Base-by-base conservation (phyloP, 2,888 invertebrate species). In the Tachina fera region DNA sequence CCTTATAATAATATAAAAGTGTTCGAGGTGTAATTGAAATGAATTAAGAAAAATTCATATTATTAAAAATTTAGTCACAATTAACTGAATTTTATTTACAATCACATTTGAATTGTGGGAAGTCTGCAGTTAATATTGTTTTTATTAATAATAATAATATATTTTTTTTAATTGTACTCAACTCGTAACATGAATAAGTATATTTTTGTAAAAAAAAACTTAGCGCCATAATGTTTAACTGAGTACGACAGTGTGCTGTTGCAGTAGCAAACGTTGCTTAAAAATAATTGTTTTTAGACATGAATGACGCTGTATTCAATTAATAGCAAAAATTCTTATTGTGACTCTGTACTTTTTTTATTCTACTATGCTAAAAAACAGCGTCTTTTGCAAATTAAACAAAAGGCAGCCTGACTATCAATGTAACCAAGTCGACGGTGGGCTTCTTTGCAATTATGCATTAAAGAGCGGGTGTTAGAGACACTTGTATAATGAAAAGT, bases 401-500 rank as follows among this genome's bases (percentile, higher is more conserved):
- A 61, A 74, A 19, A 31, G 6, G 6, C 31, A 19, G 41, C 41
- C 41, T 47, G 41, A 19, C 47, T 60, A 31, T 39, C 39, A 19
- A 14, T 22, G 43, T 1, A n/a, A 39, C 13, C 11, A n/a, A 39
- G 22, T 31, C 16, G 39, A 22, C 45, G 41, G 61, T 31, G 53
- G 10, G 45, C 13, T 58, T 43, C 11, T 49, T 51, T 60, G 22
- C 22, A 47, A 68, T 41, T 39, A 31, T 60, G 49, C 19, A 60
- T 68, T 41, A 14, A 41, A 75, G n/a, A 53, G 22, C 4, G 3
- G 53, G 11, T n/a, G n/a, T n/a, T n/a, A 49, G 43, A 53, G 6
- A 71, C 9, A 45, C 51, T 45, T 70, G 41, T 71, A 43, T 83
- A 79, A 76, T 79, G 65, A 84, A 84, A 84, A 84, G 60, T 70